Evolutionary conservation across 2,888 invertebrate genomes (phyloP).

Genomic region (Leptogaster cylindrica): DNA sequence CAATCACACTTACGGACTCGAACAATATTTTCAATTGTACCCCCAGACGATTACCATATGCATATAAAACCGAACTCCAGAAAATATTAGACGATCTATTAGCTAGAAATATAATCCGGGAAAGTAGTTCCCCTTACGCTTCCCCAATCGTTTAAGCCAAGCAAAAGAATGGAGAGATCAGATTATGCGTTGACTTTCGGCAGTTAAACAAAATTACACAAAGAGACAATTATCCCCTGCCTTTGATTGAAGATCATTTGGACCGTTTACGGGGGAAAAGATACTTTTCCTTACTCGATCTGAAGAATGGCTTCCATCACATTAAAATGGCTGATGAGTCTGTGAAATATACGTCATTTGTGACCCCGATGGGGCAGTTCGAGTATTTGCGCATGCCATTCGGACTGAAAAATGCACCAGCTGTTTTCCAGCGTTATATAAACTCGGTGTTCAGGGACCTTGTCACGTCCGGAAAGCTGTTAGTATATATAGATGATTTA

Average conservation of each 20-base stretch:
- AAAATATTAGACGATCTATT: constrained; percentile 40
- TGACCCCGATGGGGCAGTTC: constrained; percentile 44
- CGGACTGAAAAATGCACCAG: constrained; percentile 37
- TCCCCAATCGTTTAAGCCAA: constrained; percentile 46
- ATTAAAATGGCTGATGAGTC: constrained; percentile 46
- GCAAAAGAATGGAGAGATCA: constrained; percentile 45
- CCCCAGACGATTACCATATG: constrained; percentile 12
- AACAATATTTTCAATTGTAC: not conserved
- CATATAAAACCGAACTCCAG: not conserved
- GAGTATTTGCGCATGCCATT: constrained; percentile 45
- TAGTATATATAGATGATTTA: constrained; percentile 48
- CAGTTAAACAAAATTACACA: constrained; percentile 42
- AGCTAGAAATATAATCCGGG: constrained; percentile 38
- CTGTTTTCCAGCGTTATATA: constrained; percentile 46
- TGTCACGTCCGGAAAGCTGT: constrained; percentile 40
- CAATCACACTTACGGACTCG: not conserved
- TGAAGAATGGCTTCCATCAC: constrained; percentile 49
- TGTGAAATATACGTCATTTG: constrained; percentile 46
- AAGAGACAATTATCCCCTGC: constrained; percentile 37
- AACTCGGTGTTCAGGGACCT: constrained; percentile 39
- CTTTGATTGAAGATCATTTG: constrained; percentile 41
- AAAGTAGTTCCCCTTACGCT: constrained; percentile 45
- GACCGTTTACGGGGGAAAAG: constrained; percentile 45
- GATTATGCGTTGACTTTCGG: constrained; percentile 47
- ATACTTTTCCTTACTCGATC: constrained; percentile 48